A percentile compares a stretch with the other conserved stretches of the same genome.
These are phyloP conservation scores for Virgularia gustaviana DNA, from an alignment of 92 coral and sea anemone species.

Conservation along the genomic window DNA sequence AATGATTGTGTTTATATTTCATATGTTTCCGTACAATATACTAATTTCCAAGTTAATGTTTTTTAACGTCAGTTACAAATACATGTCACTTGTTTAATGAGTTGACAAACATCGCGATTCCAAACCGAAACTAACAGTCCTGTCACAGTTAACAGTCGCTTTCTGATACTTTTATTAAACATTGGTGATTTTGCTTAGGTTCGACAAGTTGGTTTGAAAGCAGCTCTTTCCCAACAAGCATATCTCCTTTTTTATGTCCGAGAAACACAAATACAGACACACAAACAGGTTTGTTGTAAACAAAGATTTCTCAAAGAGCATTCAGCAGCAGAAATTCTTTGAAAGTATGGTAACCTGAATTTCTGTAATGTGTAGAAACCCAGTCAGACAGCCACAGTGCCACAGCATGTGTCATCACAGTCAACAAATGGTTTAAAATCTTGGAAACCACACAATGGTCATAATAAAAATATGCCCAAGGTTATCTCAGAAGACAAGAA, in stretches of 20 bases:
- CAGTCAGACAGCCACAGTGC: no score
- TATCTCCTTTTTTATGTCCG: slow-evolving; percentile 80
- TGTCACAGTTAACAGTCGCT: not conserved
- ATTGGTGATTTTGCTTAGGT: slow-evolving; percentile 55
- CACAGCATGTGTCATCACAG: not conserved
- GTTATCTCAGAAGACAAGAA: slow-evolving; percentile 21
- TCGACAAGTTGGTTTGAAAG: slow-evolving; percentile 76
- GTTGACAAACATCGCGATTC: no score
- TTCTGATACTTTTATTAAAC: not conserved
- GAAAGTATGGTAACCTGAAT: no score
- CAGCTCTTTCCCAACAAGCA: slow-evolving; percentile 89
- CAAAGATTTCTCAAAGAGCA: no score
- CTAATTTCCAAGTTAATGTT: not conserved
- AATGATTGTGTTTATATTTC: not conserved
- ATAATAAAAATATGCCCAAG: not conserved
- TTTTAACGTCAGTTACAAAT: not conserved
- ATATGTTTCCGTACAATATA: not conserved
- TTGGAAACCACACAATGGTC: not conserved
- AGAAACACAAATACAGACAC: slow-evolving; percentile 9
- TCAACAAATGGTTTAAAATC: not conserved
- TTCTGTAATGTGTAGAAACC: no score
- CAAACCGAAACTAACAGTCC: not conserved
- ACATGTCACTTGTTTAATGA: not conserved
- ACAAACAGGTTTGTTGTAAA: no score
- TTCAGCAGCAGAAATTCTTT: no score